phyloP scores from a whole-genome alignment of 2,888 invertebrate species.

The Eupithecia vulgata region DNA sequence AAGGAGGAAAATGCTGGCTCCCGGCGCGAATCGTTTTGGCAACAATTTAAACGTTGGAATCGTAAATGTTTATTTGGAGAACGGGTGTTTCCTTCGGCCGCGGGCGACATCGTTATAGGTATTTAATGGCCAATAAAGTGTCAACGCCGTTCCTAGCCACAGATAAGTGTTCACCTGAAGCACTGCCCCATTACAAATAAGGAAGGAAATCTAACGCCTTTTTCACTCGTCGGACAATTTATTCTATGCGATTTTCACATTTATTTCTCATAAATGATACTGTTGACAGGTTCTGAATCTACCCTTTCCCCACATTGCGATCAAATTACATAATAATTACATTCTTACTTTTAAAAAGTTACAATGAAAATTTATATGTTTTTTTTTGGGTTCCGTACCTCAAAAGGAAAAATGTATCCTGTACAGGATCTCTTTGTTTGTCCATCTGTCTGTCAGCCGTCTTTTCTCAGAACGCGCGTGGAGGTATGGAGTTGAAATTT shows the following conservation, averaged over 20 bases:
- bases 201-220: constrained; percentile 40
- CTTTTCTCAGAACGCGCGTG: too few species aligned
- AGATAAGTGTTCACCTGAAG: constrained; percentile 74
- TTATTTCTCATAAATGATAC: constrained; percentile 19
- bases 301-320: background rate
- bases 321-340: background rate
- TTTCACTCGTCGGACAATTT: constrained; percentile 31
- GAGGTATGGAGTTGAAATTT: too few species aligned
- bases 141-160: constrained; percentile 67
- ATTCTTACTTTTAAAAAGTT: too few species aligned
- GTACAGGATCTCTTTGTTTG: too few species aligned
- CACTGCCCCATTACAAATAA: constrained; percentile 47
- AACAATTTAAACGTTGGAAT: constrained; percentile 78
- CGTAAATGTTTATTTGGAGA: constrained; percentile 81
- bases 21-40: constrained; percentile 75
- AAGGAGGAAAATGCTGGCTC: constrained; percentile 64
- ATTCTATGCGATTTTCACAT: constrained; percentile 36
- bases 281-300: background rate
- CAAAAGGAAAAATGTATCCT: too few species aligned
- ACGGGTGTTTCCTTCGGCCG: constrained; percentile 66
- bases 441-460: too few species aligned
- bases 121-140: constrained; percentile 81
- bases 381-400: too few species aligned
- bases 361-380: too few species aligned
- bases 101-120: constrained; percentile 76